Evolutionary conservation across 2,888 invertebrate genomes (phyloP).

Genomic region (Torymus tubicola): DNA sequence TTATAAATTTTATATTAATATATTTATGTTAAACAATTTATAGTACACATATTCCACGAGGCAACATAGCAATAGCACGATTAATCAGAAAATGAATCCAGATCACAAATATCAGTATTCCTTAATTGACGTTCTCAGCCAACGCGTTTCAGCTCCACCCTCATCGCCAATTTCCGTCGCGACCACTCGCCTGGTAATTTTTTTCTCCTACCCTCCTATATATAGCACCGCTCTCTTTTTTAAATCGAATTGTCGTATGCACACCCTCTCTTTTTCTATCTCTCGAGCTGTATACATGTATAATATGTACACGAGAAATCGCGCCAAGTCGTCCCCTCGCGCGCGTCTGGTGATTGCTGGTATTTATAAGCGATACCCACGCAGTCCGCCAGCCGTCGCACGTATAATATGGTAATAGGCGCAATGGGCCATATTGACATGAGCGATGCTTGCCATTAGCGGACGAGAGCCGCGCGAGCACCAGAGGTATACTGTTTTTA

Average conservation of each 20-base stretch:
- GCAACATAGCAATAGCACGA: not conserved
- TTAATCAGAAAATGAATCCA: constrained; percentile 30
- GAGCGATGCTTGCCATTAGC: constrained; percentile 76
- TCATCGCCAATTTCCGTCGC: constrained; percentile 20
- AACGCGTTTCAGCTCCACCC: constrained; percentile 15
- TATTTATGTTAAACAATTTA: too few species aligned
- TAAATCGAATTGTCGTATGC: constrained; percentile 53
- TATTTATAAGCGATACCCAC: constrained; percentile 75
- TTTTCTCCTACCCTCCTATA: constrained; percentile 14
- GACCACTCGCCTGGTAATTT: constrained; percentile 38
- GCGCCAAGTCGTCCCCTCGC: constrained; percentile 8
- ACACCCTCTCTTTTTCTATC: constrained; percentile 21
- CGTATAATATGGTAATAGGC: constrained; percentile 76
- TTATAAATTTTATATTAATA: too few species aligned
- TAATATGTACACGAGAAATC: constrained; percentile 9
- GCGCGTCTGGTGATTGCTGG: constrained; percentile 73
- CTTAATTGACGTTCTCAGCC: constrained; percentile 43
- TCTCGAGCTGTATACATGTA: not conserved
- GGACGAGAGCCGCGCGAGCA: constrained; percentile 69
- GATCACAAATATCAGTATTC: constrained; percentile 34
- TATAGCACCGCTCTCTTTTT: constrained; percentile 26
- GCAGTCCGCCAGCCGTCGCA: constrained; percentile 62
- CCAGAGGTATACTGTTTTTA: constrained; percentile 70
- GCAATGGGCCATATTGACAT: constrained; percentile 77
- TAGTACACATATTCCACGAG: too few species aligned